These are phyloP conservation scores for Strix occidentalis DNA, from an alignment of 2,797 vertebrate species.

Conservation along the genomic window DNA sequence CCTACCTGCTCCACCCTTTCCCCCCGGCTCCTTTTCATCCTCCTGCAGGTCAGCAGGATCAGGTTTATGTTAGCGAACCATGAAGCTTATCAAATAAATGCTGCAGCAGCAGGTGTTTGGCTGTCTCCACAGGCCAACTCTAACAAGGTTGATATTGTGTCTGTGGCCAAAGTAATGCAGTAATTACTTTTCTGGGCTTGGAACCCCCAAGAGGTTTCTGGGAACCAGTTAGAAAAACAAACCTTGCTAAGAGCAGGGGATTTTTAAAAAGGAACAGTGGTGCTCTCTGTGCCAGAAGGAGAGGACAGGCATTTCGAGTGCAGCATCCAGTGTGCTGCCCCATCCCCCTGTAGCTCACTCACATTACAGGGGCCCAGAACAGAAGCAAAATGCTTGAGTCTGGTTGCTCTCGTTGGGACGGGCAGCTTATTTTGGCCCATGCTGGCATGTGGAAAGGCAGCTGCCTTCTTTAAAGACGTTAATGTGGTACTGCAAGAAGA, in stretches of 20 bases:
- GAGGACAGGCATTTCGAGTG: neutral
- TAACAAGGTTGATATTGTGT: conserved; percentile 70
- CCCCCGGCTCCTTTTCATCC: conserved; percentile 66
- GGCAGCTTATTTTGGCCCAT: conserved; percentile 62
- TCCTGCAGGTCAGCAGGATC: conserved; percentile 71
- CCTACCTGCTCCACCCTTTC: conserved; percentile 45
- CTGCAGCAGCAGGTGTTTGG: conserved; percentile 74
- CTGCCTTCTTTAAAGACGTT: conserved; percentile 64
- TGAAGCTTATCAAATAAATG: conserved; percentile 75
- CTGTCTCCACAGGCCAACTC: conserved; percentile 55
- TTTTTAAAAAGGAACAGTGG: conserved; percentile 53
- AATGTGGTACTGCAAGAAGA: conserved; percentile 46
- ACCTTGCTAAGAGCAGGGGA: conserved; percentile 61
- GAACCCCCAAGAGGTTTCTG: conserved; percentile 68
- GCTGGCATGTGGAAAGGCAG: conserved; percentile 55
- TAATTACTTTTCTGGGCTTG: conserved; percentile 67
- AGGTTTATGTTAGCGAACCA: conserved; percentile 67
- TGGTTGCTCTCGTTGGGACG: conserved; percentile 40
- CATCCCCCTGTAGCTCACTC: neutral
- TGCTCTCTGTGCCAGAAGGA: conserved; percentile 36
- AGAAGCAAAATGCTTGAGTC: conserved; percentile 48
- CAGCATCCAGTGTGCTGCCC: neutral
- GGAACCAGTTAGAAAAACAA: conserved; percentile 72
- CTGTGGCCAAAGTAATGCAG: conserved; percentile 54
- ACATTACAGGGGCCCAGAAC: neutral